Percentiles rank a stretch among this genome's conserved stretches.
phyloP scores from a whole-genome alignment of 2,113 vertebrate species.

The Callaeas wilsoni region DNA sequence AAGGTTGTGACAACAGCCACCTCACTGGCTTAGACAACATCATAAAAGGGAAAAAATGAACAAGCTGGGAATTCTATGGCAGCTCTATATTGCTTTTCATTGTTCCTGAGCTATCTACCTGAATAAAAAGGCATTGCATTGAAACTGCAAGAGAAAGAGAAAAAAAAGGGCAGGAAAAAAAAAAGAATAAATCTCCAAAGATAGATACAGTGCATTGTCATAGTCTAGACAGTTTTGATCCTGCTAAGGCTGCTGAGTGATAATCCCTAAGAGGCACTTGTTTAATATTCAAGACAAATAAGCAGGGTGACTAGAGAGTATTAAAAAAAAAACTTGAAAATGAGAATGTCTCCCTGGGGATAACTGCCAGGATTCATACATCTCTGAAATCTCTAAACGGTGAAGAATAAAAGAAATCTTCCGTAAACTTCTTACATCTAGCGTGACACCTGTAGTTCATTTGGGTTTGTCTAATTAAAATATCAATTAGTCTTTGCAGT shows the following conservation, averaged over 20 bases:
- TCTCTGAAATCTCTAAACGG: background rate
- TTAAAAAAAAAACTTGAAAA: background rate
- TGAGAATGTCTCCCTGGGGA: background rate
- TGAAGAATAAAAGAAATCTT: background rate
- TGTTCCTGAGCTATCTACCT: background rate
- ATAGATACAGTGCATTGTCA: background rate
- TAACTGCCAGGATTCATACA: background rate
- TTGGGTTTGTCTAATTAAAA: slow-evolving; percentile 40
- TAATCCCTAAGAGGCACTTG: background rate
- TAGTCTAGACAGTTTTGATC: background rate
- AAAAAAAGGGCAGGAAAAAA: background rate
- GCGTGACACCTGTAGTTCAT: background rate
- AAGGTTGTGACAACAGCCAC: background rate
- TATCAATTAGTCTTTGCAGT: slow-evolving; percentile 1
- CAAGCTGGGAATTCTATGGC: background rate
- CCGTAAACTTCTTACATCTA: background rate
- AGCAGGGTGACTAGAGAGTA: background rate
- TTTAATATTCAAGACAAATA: slow-evolving; percentile 34
- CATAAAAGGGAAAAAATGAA: background rate
- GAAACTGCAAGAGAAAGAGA: background rate
- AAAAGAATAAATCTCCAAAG: background rate
- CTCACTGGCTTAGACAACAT: background rate
- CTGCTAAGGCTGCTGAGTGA: background rate
- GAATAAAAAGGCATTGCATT: background rate
- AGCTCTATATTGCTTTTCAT: background rate